These are phyloP conservation scores for Aplochiton taeniatus DNA, from an alignment of 2,797 vertebrate genomes.

Conservation along the genomic window DNA sequence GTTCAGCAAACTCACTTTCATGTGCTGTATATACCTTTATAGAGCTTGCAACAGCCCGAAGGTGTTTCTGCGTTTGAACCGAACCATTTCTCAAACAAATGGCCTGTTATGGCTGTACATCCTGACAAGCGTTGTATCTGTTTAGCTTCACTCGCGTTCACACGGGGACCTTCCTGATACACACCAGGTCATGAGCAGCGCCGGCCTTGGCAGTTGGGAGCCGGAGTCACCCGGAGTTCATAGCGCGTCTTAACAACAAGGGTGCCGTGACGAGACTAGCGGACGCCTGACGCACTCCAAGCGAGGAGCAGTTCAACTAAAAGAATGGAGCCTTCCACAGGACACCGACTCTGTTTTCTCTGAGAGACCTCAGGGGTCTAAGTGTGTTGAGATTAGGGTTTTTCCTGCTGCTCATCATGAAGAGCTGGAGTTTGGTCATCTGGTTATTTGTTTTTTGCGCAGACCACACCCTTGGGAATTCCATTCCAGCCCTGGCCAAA, in stretches of 20 bases:
- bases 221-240: constrained; percentile 64
- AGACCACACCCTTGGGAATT: background rate
- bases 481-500: constrained; percentile 5
- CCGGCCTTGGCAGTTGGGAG: constrained; percentile 44
- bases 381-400: constrained; percentile 37
- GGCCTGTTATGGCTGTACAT: constrained; percentile 25
- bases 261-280: constrained; percentile 46
- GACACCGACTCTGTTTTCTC: constrained; percentile 45
- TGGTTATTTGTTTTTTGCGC: constrained; percentile 13
- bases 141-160: constrained; percentile 17
- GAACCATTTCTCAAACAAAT: background rate
- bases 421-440: background rate
- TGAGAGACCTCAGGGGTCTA: constrained; percentile 18
- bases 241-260: constrained; percentile 53
- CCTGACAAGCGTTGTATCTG: constrained; percentile 22
- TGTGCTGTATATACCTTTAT: too few relatives aligned
- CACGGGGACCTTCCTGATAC: constrained; percentile 17
- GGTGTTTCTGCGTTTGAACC: background rate
- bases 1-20: too few relatives aligned
- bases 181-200: constrained; percentile 47
- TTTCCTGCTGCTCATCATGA: constrained; percentile 32
- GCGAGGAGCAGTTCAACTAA: constrained; percentile 36
- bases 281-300: constrained; percentile 24
- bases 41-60: too few relatives aligned
- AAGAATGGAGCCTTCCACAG: constrained; percentile 29